These are phyloP conservation scores for Limanda limanda DNA, from an alignment of 2,113 vertebrate genomes.

Conservation along the genomic window DNA sequence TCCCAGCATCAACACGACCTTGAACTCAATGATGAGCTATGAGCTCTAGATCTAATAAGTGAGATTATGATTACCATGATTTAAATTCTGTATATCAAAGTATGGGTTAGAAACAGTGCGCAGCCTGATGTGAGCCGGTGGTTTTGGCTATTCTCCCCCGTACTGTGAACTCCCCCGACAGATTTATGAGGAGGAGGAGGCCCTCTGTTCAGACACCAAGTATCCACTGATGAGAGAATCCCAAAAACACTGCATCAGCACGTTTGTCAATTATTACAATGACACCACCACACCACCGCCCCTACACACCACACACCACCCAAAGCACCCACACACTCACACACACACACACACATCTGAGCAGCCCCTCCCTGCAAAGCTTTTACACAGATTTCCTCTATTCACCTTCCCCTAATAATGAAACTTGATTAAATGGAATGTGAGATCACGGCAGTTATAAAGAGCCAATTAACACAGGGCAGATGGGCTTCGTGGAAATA, in stretches of 20 bases:
- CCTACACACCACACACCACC: background rate
- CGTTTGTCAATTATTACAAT: constrained; percentile 56
- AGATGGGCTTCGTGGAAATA: constrained; percentile 62
- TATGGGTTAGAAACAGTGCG: constrained; percentile 3
- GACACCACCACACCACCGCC: background rate
- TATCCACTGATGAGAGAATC: constrained; percentile 40
- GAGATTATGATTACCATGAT: constrained; percentile 4
- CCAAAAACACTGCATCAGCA: constrained; percentile 64
- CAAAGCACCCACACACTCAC: background rate
- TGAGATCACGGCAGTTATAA: constrained; percentile 58
- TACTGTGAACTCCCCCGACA: constrained; percentile 20
- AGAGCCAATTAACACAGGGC: constrained; percentile 65
- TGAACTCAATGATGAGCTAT: too few species aligned
- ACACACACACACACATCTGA: background rate
- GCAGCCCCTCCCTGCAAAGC: constrained; percentile 38
- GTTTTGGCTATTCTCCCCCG: constrained; percentile 15
- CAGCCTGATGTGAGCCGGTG: background rate
- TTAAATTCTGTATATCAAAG: background rate
- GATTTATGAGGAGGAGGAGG: constrained; percentile 50
- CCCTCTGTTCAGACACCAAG: constrained; percentile 50
- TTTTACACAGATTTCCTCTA: constrained; percentile 49
- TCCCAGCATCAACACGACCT: too few species aligned
- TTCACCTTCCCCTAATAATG: constrained; percentile 56
- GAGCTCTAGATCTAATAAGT: background rate
- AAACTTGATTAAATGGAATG: constrained; percentile 69